Evolutionary conservation across 2,888 invertebrate species (phyloP).

Genomic region (Zygogramma bicolorata): DNA sequence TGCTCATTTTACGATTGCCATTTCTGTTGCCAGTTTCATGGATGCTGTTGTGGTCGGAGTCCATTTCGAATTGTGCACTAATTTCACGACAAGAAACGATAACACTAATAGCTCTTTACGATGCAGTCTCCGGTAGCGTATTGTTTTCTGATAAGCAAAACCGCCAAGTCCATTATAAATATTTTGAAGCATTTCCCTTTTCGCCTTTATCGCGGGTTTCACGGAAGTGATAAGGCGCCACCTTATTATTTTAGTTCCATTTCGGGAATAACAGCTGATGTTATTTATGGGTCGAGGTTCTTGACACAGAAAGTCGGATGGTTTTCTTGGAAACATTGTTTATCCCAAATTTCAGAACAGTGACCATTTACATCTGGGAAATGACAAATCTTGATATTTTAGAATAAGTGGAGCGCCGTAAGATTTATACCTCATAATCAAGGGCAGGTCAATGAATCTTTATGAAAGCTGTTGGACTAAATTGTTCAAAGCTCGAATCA

Average conservation of each 20-base stretch:
- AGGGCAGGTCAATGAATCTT: too few relatives aligned
- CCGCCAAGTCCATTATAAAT: constrained; percentile 15
- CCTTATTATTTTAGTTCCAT: constrained; percentile 1
- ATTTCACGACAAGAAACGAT: not conserved
- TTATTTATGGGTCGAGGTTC: not conserved
- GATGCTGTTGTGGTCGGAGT: not conserved
- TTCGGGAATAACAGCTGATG: not conserved
- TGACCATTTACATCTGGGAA: not conserved
- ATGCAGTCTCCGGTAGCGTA: constrained; percentile 6
- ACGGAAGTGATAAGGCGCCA: constrained; percentile 12
- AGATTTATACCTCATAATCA: too few relatives aligned
- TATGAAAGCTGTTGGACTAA: too few relatives aligned
- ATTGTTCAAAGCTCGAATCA: too few relatives aligned
- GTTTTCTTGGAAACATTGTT: not conserved
- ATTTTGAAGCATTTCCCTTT: constrained; percentile 16
- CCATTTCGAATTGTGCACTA: not conserved
- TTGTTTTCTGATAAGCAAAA: constrained; percentile 7
- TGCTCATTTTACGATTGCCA: not conserved
- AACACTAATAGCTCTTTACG: not conserved
- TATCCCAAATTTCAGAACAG: not conserved
- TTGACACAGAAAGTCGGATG: not conserved
- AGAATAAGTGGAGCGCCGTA: too few relatives aligned
- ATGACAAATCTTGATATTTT: not conserved
- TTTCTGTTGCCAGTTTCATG: not conserved
- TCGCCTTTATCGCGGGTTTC: constrained; percentile 6